phyloP scores from a whole-genome alignment of 2,888 invertebrate genomes.

The Scelioninae gen. 1 region DNA sequence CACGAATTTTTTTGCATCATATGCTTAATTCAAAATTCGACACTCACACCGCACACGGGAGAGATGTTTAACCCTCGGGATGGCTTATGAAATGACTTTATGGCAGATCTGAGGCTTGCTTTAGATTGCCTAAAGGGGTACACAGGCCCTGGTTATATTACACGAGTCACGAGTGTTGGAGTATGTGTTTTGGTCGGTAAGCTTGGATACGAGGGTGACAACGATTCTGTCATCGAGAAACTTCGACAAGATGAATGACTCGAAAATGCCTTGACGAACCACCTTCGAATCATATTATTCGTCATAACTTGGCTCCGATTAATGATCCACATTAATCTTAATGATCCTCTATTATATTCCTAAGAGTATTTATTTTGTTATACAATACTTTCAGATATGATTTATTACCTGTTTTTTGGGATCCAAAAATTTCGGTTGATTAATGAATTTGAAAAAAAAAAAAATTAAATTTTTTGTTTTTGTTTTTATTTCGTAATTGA shows the following conservation, averaged over 20 bases:
- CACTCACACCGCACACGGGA: conserved; percentile 73
- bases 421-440: too few relatives aligned
- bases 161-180: conserved; percentile 67
- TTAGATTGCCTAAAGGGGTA: conserved; percentile 81
- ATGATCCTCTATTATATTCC: too few relatives aligned
- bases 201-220: conserved; percentile 72
- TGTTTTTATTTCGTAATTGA: too few relatives aligned
- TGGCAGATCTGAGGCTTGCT: conserved; percentile 83
- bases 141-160: conserved; percentile 66
- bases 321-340: conserved; percentile 32
- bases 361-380: too few relatives aligned
- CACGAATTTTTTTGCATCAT: conserved; percentile 70
- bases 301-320: conserved; percentile 19
- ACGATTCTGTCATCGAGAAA: conserved; percentile 71
- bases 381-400: too few relatives aligned
- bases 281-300: conserved; percentile 26
- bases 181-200: conserved; percentile 69
- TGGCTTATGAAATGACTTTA: conserved; percentile 84
- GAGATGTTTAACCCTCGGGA: conserved; percentile 81
- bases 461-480: too few relatives aligned
- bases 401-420: too few relatives aligned
- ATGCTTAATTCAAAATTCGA: conserved; percentile 81
- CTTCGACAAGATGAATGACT: conserved; percentile 55
- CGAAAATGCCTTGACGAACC: conserved; percentile 51
- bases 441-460: too few relatives aligned